These are phyloP conservation scores for Isurus oxyrinchus DNA, from an alignment of 2,113 vertebrate species.

Conservation along the genomic window DNA sequence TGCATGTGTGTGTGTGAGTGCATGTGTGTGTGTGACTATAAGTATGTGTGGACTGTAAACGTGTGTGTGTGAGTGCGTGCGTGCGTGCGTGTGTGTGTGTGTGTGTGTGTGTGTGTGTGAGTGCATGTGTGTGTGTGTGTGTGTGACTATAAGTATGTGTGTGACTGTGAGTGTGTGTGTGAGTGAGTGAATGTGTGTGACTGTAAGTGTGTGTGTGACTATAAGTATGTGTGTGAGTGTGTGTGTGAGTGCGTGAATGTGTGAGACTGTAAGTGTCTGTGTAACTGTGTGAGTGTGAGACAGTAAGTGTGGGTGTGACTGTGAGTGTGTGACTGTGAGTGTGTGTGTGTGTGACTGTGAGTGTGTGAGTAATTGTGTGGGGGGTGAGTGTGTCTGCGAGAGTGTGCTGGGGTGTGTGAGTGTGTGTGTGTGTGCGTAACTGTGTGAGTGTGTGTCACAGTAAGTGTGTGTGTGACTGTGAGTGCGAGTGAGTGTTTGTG, in stretches of 20 bases:
- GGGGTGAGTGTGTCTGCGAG: background rate
- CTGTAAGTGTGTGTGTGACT: no score
- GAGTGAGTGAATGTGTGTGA: background rate
- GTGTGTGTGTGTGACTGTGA: background rate
- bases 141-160: background rate
- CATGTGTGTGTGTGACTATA: background rate
- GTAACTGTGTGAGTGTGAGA: no score
- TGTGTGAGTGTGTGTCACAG: background rate
- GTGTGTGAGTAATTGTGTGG: background rate
- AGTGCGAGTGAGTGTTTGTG: no score
- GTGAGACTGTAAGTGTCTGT: no score
- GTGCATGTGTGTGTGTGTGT: background rate
- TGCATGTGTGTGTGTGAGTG: background rate
- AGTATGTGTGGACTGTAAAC: no score
- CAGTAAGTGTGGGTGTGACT: background rate
- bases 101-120: background rate
- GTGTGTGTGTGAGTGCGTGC: background rate
- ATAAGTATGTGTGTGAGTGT: background rate
- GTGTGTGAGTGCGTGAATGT: no score
- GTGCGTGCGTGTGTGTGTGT: background rate
- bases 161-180: background rate
- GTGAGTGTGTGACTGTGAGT: background rate
- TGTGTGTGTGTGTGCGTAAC: no score
- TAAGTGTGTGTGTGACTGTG: background rate
- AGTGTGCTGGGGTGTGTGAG: no score